A percentile compares a stretch with the other conserved stretches of the same genome.
phyloP scores from a whole-genome alignment of 2,113 vertebrate species.

The Rhinichthys klamathensis region DNA sequence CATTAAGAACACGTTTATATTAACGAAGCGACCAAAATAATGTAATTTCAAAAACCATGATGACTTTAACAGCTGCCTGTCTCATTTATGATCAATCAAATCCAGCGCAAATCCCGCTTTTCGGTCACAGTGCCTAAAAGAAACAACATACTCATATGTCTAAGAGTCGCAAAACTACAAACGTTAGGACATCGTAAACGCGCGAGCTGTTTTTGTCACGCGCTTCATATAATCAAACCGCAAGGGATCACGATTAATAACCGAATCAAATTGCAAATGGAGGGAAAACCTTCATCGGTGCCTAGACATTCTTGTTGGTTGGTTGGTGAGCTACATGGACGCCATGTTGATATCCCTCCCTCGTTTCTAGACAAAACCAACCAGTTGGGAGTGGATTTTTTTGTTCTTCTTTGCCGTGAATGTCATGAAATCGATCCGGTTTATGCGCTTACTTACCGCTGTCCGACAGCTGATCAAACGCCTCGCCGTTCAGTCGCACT shows the following conservation, averaged over 20 bases:
- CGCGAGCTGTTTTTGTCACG: background rate
- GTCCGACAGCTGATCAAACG: constrained; percentile 60
- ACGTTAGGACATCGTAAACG: background rate
- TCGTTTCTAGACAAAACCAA: constrained; percentile 60
- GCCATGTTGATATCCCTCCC: constrained; percentile 60
- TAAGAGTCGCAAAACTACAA: constrained; percentile 15
- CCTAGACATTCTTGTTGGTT: constrained; percentile 44
- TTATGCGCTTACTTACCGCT: constrained; percentile 69
- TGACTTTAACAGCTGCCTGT: background rate
- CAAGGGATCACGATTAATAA: background rate
- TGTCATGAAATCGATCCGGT: constrained; percentile 3
- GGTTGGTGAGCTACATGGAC: constrained; percentile 53
- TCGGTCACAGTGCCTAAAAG: constrained; percentile 5
- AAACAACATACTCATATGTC: constrained; percentile 38
- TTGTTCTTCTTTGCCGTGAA: constrained; percentile 30
- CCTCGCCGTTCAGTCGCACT: constrained; percentile 61
- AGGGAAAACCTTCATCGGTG: constrained; percentile 20
- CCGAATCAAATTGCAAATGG: background rate
- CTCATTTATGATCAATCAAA: background rate
- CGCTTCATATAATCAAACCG: background rate
- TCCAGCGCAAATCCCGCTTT: background rate
- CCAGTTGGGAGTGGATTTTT: constrained; percentile 46
- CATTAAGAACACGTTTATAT: background rate
- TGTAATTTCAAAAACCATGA: background rate
- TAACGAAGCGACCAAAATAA: background rate